Evolutionary conservation across 2,888 invertebrate genomes (phyloP), one percentile per base, ranked within the genome.

Genomic region (Ormia ochracea): DNA sequence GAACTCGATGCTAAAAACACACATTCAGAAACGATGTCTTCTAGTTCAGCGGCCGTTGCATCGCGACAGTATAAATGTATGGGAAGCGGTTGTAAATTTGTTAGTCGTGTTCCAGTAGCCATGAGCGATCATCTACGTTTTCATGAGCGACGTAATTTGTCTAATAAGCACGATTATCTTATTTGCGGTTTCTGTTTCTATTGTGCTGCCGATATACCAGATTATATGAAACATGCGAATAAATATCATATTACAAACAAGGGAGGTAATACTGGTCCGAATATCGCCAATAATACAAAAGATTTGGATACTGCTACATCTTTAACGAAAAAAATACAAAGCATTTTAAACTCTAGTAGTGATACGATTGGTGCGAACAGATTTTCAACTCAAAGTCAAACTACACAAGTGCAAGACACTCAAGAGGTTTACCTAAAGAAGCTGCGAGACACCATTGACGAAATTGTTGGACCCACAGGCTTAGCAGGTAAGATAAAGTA

Each of bases 61-160:
- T 69, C 81, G 4, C 68, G 74, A 31, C 83, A 84, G 3, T 87
- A 86, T 14, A 86, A 84, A 21, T 87, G 87, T 69, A 87, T 85
- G 85, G 86, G 84, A 2, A 21, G 36, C 33, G 82, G 82, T 41
- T 87, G 87, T n/a, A 83, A 82, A 43, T 87, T 82, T 76, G 83
- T 83, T 21, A 84, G 86, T 4, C 84, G 85, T 4, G 81, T 87
- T 23, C 82, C 85, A 1, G 78, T 83, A 1, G 82, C 83, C 5
- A 87, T 88, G 78, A 83, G 83, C n/a, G 85, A 87, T 70, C 88
- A 88, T 81, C 81, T 88, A 69, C 81, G 81, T 17, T 84, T 85
- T 50, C 88, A 88, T 58, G 82, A 84, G 59, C 74, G 83, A 12
- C 85, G 79, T 10, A 83, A 84, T 52, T 81, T 83, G 9, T 85